These are phyloP conservation scores for Scarus forsteni DNA, from an alignment of 2,797 vertebrate genomes.

Conservation along the genomic window DNA sequence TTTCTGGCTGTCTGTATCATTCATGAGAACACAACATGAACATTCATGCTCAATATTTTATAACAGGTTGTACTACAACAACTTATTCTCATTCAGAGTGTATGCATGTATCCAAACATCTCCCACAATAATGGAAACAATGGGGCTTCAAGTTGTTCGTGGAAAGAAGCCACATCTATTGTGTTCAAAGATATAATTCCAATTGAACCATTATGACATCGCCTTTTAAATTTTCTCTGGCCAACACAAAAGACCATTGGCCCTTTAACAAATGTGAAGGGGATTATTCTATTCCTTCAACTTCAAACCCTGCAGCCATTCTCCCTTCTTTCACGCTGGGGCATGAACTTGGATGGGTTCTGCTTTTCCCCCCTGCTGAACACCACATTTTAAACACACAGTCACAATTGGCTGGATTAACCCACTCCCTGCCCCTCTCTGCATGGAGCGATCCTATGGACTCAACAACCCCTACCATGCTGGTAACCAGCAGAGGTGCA, in stretches of 20 bases:
- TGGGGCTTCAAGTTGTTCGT: conserved; percentile 83
- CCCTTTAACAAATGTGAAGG: conserved; percentile 91
- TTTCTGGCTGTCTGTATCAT: conserved; percentile 58
- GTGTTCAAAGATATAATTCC: conserved; percentile 85
- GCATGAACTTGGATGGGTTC: conserved; percentile 90
- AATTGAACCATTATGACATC: conserved; percentile 87
- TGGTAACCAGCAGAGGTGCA: conserved; percentile 94
- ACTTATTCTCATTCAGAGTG: conserved; percentile 83
- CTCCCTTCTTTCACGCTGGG: conserved; percentile 90
- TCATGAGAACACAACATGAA: conserved; percentile 77
- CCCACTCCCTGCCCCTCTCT: conserved; percentile 68
- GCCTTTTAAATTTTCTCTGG: conserved; percentile 85
- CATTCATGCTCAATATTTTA: conserved; percentile 85
- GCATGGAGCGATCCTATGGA: conserved; percentile 90
- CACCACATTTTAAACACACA: conserved; percentile 94
- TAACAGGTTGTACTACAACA: conserved; percentile 84
- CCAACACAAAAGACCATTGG: conserved; percentile 84
- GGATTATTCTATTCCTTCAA: conserved; percentile 87
- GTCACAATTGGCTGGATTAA: conserved; percentile 96
- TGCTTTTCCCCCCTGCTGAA: conserved; percentile 88
- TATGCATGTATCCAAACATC: conserved; percentile 85
- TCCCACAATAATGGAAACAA: conserved; percentile 84
- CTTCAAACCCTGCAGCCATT: conserved; percentile 84
- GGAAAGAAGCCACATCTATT: conserved; percentile 86
- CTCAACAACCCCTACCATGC: conserved; percentile 91